Evolutionary conservation across 1,140 invertebrate species (phyloP), one percentile per base, ranked within the genome.

Genomic region (Lethrus apterus): DNA sequence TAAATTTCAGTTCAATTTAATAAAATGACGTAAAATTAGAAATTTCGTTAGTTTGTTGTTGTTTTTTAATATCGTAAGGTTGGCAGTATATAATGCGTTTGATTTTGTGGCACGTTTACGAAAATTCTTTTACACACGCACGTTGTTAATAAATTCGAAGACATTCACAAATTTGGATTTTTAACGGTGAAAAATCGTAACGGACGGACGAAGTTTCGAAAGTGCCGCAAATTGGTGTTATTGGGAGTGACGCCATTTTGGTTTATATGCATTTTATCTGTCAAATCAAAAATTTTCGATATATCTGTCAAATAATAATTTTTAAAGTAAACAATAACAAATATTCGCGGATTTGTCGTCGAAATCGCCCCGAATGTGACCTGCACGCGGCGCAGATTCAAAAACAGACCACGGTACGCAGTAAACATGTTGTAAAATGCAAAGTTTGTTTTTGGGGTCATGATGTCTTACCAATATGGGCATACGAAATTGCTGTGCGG

Each of bases 271-370:
- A n/a, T 11, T 11, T 21, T 38, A 38, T 38, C 35, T 38, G 35
- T 38, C 35, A 38, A 38, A 38, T 38, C 35, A 18, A 21, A n/a
- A n/a, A n/a, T 38, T 38, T 21, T 21, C n/a, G 35, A 21, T 38
- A 38, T 11, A 38, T 38, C 35, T 38, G 35, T 38, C 35, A 38
- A 38, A 38, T 38, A 38, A 21, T 38, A 38, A 38, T 38, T 38
- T 38, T 38, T 38, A 21, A 38, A 38, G 35, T 38, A 38, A 38
- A 38, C 35, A 38, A 38, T 38, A 38, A 38, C 35, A 38, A 38
- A 38, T 38, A 38, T 18, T 21, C 35, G 18, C n/a, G n/a, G n/a
- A n/a, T n/a, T 38, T 38, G 11, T 10, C 10, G 10, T 10, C 35
- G 35, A 7, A 26, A 7, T 26, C 7, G 5, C n/a, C 24, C 7